Conservation (phyloP, 1,140 invertebrate genomes). For the Physella acuta region DNA sequence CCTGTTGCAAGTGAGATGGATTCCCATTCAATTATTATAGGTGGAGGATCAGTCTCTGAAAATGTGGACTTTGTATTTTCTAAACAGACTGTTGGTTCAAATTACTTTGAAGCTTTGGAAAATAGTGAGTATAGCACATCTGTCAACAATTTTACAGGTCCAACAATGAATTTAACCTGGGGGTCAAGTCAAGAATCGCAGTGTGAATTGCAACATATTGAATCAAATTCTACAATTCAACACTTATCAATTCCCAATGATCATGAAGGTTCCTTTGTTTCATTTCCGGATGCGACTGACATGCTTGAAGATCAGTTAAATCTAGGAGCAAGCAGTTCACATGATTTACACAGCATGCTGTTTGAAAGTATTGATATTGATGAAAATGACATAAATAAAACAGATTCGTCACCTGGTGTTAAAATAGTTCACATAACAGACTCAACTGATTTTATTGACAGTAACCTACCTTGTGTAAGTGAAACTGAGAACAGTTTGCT, state of each 20-base stretch:
- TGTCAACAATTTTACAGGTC: background rate
- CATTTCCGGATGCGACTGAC: no score
- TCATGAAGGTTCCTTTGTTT: background rate
- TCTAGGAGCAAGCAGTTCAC: no score
- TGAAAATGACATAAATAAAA: background rate
- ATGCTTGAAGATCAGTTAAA: no score
- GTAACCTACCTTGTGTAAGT: background rate
- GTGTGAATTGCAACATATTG: no score
- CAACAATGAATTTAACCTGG: background rate
- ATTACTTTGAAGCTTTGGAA: conserved; percentile 12
- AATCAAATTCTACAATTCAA: no score
- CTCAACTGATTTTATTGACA: background rate
- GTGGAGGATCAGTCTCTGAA: no score
- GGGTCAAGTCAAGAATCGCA: background rate
- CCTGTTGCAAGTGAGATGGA: no score
- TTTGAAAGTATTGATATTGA: background rate
- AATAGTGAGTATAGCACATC: conserved; percentile 4
- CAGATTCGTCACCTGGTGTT: conserved; percentile 2
- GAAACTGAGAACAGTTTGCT: background rate
- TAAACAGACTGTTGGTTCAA: conserved; percentile 5
- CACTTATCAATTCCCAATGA: background rate
- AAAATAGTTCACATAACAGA: background rate
- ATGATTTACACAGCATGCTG: conserved; percentile 6
- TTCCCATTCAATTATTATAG: background rate
- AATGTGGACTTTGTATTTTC: background rate